Evolutionary conservation across 2,888 invertebrate species (phyloP), one percentile per base, ranked within the genome.

Genomic region (Drosophila lacicola): DNA sequence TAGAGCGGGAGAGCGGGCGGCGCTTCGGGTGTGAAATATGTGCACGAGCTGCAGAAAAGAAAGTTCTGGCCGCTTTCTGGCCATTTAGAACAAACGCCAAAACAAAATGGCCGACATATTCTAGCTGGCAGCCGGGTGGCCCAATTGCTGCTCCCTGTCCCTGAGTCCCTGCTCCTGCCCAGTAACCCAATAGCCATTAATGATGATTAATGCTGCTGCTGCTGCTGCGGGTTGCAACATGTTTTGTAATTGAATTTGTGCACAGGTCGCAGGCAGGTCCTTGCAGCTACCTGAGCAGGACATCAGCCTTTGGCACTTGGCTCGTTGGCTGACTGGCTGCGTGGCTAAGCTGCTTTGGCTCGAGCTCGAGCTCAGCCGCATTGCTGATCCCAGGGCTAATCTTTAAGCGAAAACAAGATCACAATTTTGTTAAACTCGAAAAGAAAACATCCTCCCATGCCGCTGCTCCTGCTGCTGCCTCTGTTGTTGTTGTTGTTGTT

Each of bases 331-430:
- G 14, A 8, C 8, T 70, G 50, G 45, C 55, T 64, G 58, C 36
- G 56, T 21, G 62, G 54, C 72, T 90, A 90, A 90, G 89, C 90
- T 70, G 87, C 89, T 88, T 89, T 90, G 90, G 90, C 90, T 90
- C 90, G 90, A 90, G 90, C 83, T 78, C 83, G 51, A 61, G 72
- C 54, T 55, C 36, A 49, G 46, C 39, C 50, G 44, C 58, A 53
- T 39, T 39, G 60, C 56, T 74, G 70, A 78, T 69, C 77, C 64
- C 77, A 53, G 65, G 72, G 75, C 76, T 89, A 90, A 90, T 89
- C 89, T 88, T 71, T 61, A 54, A 77, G 82, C 88, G 78, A 86
- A 77, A 90, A 90, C 90, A 90, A 90, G 84, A 89, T 90, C 90
- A 90, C 80, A 87, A 79, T 84, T 82, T 87, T 74, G 78, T 72